Conservation (phyloP, 2,888 invertebrate species). For the Drepana falcataria region DNA sequence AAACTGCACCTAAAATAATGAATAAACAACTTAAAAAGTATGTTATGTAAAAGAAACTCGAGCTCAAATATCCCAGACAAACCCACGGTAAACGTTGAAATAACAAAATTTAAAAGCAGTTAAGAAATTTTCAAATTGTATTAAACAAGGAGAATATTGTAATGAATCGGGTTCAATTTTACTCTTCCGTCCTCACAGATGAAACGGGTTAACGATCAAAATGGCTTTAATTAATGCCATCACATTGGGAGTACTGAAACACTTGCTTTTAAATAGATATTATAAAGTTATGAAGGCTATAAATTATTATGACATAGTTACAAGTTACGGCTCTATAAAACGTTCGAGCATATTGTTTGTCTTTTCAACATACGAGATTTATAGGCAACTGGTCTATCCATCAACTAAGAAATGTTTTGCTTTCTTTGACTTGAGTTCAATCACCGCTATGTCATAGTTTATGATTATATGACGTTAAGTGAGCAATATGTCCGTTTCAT, state of each 20-base stretch:
- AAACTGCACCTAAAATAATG: neutral
- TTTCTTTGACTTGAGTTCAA: conserved; percentile 1
- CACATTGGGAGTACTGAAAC: conserved; percentile 34
- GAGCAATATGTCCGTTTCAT: neutral
- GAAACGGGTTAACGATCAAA: conserved; percentile 67
- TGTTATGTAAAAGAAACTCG: neutral
- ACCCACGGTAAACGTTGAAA: conserved; percentile 5
- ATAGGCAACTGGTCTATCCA: neutral
- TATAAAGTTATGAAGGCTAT: conserved; percentile 32
- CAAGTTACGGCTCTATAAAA: conserved; percentile 22
- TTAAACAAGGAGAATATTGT: conserved; percentile 14
- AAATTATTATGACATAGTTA: conserved; percentile 31
- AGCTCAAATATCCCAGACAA: neutral
- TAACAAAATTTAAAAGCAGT: conserved; percentile 11
- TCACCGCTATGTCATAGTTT: neutral
- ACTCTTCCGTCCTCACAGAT: conserved; percentile 25
- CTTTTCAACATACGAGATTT: neutral
- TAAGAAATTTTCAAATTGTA: conserved; percentile 15
- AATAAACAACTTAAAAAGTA: too few relatives aligned
- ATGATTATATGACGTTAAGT: neutral
- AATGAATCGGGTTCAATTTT: conserved; percentile 23
- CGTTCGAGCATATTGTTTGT: conserved; percentile 14
- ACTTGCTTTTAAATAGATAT: conserved; percentile 43
- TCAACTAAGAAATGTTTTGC: neutral
- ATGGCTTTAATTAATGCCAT: conserved; percentile 54